Conservation (phyloP, 2,797 vertebrate species). For the Eremophila alpestris region DNA sequence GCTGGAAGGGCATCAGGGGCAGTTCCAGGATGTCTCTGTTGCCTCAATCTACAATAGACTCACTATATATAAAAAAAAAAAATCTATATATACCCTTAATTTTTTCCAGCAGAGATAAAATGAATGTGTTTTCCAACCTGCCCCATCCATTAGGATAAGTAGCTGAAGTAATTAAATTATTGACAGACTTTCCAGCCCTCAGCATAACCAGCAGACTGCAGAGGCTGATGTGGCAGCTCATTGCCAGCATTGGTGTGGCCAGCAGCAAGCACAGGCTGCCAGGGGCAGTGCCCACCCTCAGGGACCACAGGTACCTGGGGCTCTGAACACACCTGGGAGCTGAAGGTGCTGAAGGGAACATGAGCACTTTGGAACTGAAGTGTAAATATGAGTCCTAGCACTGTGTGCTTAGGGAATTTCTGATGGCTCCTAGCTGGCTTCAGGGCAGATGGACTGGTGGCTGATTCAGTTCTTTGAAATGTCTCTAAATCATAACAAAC, state of each 20-base stretch:
- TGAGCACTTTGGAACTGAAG: background rate
- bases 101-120: background rate
- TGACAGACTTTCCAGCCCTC: background rate
- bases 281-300: background rate
- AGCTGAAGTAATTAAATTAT: constrained; percentile 20
- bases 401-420: background rate
- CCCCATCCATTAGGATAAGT: background rate
- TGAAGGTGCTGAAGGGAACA: background rate
- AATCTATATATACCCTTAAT: background rate
- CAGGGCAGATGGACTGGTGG: background rate
- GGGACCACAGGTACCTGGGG: background rate
- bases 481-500: background rate
- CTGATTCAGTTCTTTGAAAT: background rate
- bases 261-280: background rate
- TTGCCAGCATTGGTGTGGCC: background rate
- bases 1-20: background rate
- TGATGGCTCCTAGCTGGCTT: background rate
- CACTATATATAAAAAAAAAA: background rate
- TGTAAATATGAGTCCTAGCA: background rate
- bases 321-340: background rate
- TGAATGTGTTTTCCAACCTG: background rate
- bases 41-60: background rate
- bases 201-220: background rate
- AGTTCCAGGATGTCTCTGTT: background rate
- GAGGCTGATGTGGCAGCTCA: background rate